Evolutionary conservation across 2,113 vertebrate genomes (phyloP).

Genomic region (Heterotilapia buettikoferi): DNA sequence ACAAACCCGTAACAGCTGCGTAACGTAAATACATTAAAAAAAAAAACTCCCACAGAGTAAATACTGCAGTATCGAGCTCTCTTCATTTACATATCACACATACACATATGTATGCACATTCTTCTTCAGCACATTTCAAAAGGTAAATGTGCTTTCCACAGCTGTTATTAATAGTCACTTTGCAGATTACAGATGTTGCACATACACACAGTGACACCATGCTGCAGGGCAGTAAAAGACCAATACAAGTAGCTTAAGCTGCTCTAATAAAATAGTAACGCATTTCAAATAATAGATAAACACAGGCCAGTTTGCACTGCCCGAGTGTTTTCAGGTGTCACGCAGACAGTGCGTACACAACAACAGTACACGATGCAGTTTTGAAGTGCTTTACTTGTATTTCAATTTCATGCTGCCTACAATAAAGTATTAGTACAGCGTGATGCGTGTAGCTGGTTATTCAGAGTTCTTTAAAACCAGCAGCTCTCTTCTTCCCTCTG

Average conservation of each 20-base stretch:
- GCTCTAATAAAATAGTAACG: background rate
- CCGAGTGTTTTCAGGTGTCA: background rate
- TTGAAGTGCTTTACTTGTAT: background rate
- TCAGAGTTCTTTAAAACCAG: background rate
- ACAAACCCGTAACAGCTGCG: background rate
- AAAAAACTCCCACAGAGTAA: background rate
- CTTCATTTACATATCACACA: background rate
- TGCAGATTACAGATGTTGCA: background rate
- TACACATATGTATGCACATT: background rate
- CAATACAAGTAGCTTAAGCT: rapidly evolving
- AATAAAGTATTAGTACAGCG: background rate
- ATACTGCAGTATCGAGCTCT: background rate
- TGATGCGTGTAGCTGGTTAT: rapidly evolving
- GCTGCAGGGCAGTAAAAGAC: background rate
- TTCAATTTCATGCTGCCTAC: background rate
- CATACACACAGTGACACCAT: background rate
- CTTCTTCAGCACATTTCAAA: background rate
- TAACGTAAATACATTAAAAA: background rate
- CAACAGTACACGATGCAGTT: background rate
- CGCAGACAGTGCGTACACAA: background rate
- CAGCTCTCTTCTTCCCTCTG: background rate
- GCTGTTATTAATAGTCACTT: background rate
- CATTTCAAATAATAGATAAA: background rate
- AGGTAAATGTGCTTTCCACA: background rate
- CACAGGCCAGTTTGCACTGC: background rate